Conservation (phyloP, 1,140 invertebrate genomes). For the Antheraea mylitta region DNA sequence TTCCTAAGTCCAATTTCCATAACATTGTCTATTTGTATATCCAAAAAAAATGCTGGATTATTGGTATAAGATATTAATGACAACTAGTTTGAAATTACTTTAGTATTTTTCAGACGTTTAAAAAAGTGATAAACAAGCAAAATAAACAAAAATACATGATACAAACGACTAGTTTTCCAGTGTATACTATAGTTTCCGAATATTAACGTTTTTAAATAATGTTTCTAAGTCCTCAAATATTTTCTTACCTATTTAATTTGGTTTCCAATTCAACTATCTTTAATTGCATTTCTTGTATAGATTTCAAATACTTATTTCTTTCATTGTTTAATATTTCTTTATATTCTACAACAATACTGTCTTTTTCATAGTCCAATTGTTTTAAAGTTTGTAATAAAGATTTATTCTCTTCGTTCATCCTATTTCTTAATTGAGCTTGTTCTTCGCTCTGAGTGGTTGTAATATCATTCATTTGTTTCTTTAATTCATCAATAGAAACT, state of each 20-base stretch:
- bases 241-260: constrained; percentile 58
- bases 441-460: constrained; percentile 38
- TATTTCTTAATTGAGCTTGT: constrained; percentile 32
- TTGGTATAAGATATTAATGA: too few species aligned
- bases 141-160: too few species aligned
- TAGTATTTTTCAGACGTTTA: too few species aligned
- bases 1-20: too few species aligned
- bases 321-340: constrained; percentile 63
- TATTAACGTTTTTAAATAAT: too few species aligned
- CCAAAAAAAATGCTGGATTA: too few species aligned
- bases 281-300: constrained; percentile 52
- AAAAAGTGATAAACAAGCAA: too few species aligned
- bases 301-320: constrained; percentile 58
- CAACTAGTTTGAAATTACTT: too few species aligned
- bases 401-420: constrained; percentile 47
- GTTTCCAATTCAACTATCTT: constrained; percentile 54
- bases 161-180: too few species aligned
- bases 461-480: constrained; percentile 40
- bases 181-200: too few species aligned
- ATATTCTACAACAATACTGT: constrained; percentile 55
- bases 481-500: constrained; percentile 37
- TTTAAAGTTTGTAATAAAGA: constrained; percentile 50
- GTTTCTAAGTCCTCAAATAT: neutral
- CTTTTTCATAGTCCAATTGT: constrained; percentile 68
- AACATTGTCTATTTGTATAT: too few species aligned